A percentile compares a stretch with the other conserved stretches of the same genome.
Evolutionary conservation across 2,888 invertebrate species (phyloP).

Genomic region (Tetheella fluctuosa): DNA sequence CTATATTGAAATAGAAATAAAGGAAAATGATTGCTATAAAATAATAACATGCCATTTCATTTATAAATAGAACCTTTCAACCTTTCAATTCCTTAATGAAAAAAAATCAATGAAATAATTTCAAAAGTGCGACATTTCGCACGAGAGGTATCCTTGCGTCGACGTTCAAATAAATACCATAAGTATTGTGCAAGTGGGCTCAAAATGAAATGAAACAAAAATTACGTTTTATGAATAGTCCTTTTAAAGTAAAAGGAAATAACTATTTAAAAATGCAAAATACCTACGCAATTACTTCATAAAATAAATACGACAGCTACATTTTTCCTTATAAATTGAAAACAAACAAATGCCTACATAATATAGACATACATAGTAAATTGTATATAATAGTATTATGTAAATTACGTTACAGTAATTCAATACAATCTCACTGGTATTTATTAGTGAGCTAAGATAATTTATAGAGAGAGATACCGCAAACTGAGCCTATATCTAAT

Average conservation of each 20-base stretch:
- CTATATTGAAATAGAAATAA: too few relatives aligned
- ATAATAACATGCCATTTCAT: neutral
- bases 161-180: neutral
- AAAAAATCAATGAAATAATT: neutral
- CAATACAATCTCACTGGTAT: neutral
- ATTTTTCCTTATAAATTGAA: too few relatives aligned
- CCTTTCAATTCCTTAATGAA: neutral
- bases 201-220: neutral
- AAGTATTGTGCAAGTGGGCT: neutral
- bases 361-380: too few relatives aligned
- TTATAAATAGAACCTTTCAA: slow-evolving; percentile 1
- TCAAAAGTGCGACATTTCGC: neutral
- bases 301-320: too few relatives aligned
- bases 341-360: too few relatives aligned
- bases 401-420: neutral
- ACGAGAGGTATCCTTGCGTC: neutral
- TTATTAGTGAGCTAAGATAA: neutral
- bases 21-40: neutral
- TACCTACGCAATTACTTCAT: too few relatives aligned
- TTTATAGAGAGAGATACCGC: neutral
- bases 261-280: too few relatives aligned
- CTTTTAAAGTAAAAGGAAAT: neutral
- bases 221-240: neutral
- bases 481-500: neutral
- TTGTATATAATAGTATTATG: too few relatives aligned